phyloP scores from a whole-genome alignment of 2,888 invertebrate genomes.

The Sinotaia quadrata region DNA sequence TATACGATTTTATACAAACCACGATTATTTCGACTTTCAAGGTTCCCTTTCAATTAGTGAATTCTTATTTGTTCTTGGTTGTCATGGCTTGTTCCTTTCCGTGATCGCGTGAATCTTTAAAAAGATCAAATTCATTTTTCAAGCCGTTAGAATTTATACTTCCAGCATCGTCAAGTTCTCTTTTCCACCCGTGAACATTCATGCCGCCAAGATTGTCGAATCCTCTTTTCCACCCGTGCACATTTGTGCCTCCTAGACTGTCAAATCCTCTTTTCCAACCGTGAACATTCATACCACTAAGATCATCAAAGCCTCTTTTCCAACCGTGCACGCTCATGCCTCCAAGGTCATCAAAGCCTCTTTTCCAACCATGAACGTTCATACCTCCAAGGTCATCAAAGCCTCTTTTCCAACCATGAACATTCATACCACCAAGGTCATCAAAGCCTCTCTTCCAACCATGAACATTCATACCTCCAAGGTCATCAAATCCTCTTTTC shows the following conservation, averaged over 20 bases:
- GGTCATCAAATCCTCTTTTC: slow-evolving; percentile 21
- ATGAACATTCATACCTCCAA: slow-evolving; percentile 17
- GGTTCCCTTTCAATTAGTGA: too few relatives aligned
- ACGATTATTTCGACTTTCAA: too few relatives aligned
- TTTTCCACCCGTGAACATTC: slow-evolving; percentile 13
- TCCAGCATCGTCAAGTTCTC: background rate
- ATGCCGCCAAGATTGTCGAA: background rate
- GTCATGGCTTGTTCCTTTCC: too few relatives aligned
- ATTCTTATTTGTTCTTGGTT: too few relatives aligned
- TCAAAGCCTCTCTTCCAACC: slow-evolving; percentile 25
- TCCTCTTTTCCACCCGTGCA: slow-evolving; percentile 13
- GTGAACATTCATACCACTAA: slow-evolving; percentile 10
- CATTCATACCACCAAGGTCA: slow-evolving; percentile 17
- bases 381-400: slow-evolving; percentile 17
- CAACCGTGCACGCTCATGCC: slow-evolving; percentile 22
- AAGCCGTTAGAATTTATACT: background rate
- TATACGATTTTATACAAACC: too few relatives aligned
- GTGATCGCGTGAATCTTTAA: too few relatives aligned
- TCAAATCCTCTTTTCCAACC: slow-evolving; percentile 21
- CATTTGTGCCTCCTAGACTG: slow-evolving; percentile 8
- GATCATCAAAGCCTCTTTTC: slow-evolving; percentile 21
- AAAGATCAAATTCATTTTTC: background rate
- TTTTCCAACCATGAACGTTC: slow-evolving; percentile 23
- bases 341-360: slow-evolving; percentile 18
- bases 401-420: slow-evolving; percentile 23